Evolutionary conservation across 2,797 vertebrate species (phyloP), one percentile per base, ranked within the genome.

Genomic region (Epinephelus malabaricus): DNA sequence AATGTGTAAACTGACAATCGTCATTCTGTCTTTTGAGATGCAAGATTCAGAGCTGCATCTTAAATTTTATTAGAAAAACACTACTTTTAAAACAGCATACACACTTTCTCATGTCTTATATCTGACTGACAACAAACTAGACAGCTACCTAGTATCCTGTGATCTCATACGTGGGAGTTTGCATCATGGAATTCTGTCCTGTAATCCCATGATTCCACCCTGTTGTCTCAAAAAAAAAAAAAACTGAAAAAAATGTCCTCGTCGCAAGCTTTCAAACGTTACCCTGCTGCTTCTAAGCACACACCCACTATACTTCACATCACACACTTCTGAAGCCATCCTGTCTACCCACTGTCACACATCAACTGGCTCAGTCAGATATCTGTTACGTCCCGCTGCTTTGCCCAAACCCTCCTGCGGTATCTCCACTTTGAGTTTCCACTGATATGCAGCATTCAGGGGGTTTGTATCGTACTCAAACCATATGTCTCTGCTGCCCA

Each of bases 291-390:
- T 56, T 79, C 62, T 43, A 8, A 75, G 63, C 85, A 60, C 78
- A 85, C 79, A 78, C 85, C 69, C 81, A 77, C 75, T n/a, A 49
- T 49, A 65, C 91, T 74, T 82, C 86, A 79, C 83, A 84, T 75
- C 80, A 54, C 79, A 78, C 83, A 75, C 79, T 73, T 89, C 82
- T 86, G 79, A 86, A 88, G 74, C 71, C 81, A 50, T 65, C 80
- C 81, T 71, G 75, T 85, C 74, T 81, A 38, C 82, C 67, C 83
- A 53, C 83, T 84, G 89, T 91, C 92, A 91, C 94, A 92, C 92
- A 88, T 91, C 90, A 91, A 75, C 86, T 63, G 81, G 83, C 89
- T 87, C 90, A 83, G 89, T 86, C 86, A 84, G 84, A 88, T 85
- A 89, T 88, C 87, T 76, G 73, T 80, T 81, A 82, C 73, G 43